These are phyloP conservation scores for Glyphotaelius pellucidus DNA, from an alignment of 2,888 invertebrate genomes.

Conservation along the genomic window DNA sequence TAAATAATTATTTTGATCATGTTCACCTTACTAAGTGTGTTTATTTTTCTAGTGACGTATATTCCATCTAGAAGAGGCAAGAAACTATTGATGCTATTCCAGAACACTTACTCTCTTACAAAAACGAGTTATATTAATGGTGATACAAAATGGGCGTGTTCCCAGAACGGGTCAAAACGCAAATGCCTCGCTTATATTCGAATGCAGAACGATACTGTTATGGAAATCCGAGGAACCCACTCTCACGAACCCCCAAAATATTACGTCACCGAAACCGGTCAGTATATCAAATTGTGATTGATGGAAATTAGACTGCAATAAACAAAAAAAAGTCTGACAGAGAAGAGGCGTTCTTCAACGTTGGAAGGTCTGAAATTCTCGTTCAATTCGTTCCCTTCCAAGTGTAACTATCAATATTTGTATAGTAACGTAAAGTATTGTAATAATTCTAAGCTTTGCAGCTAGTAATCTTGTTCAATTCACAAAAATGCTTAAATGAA, in stretches of 20 bases:
- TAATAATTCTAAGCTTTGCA: background rate
- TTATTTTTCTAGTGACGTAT: background rate
- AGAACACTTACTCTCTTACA: constrained; percentile 14
- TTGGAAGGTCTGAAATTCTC: background rate
- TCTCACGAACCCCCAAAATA: background rate
- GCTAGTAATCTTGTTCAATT: background rate
- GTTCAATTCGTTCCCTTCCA: too few relatives aligned
- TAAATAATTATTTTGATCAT: background rate
- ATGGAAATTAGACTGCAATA: background rate
- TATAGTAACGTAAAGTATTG: too few relatives aligned
- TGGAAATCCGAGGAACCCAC: background rate
- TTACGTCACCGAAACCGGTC: background rate
- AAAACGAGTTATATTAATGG: background rate
- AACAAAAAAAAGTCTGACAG: background rate
- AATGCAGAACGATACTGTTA: background rate
- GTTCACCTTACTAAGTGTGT: background rate
- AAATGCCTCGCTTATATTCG: background rate
- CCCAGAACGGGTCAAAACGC: background rate
- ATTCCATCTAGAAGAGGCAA: constrained; percentile 22
- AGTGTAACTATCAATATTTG: too few relatives aligned
- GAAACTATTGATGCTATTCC: background rate
- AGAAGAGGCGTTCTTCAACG: background rate
- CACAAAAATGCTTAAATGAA: background rate
- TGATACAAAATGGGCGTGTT: background rate
- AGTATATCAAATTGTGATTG: background rate